Percentiles rank a stretch among this genome's conserved stretches.
These are phyloP conservation scores for Eira barbara DNA, from an alignment of 2,113 vertebrate species.

Conservation along the genomic window DNA sequence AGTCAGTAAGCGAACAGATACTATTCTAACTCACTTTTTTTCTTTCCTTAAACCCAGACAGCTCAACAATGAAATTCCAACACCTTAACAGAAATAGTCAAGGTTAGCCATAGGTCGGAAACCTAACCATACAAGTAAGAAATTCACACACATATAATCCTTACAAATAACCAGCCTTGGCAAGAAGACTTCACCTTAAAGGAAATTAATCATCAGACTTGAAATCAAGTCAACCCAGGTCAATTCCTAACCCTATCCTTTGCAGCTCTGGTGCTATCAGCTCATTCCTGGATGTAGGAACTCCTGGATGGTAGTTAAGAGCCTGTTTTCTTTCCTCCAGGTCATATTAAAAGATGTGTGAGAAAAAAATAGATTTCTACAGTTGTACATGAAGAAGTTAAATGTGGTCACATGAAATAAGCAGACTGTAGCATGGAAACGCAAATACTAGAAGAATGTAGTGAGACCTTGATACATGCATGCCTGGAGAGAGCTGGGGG, in stretches of 20 bases:
- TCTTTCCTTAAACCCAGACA: neutral
- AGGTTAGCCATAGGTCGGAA: neutral
- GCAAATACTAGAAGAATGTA: neutral
- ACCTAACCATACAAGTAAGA: neutral
- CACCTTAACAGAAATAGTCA: neutral
- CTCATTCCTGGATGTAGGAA: neutral
- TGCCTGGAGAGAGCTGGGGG: neutral
- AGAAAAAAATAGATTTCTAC: neutral
- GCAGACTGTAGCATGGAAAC: neutral
- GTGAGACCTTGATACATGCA: neutral
- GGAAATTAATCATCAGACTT: neutral
- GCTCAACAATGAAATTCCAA: neutral
- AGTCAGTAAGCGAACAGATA: neutral
- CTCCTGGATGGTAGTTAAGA: neutral
- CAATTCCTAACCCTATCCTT: neutral
- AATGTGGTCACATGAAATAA: neutral
- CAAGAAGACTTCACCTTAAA: neutral
- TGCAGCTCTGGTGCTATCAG: neutral
- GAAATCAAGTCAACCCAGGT: neutral
- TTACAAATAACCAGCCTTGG: neutral
- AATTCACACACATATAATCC: neutral
- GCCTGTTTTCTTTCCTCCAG: neutral
- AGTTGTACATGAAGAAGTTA: neutral
- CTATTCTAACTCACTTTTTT: neutral
- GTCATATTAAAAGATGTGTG: neutral